phyloP scores from a whole-genome alignment of 2,113 vertebrate genomes.

The Campylomormyrus tamandua region DNA sequence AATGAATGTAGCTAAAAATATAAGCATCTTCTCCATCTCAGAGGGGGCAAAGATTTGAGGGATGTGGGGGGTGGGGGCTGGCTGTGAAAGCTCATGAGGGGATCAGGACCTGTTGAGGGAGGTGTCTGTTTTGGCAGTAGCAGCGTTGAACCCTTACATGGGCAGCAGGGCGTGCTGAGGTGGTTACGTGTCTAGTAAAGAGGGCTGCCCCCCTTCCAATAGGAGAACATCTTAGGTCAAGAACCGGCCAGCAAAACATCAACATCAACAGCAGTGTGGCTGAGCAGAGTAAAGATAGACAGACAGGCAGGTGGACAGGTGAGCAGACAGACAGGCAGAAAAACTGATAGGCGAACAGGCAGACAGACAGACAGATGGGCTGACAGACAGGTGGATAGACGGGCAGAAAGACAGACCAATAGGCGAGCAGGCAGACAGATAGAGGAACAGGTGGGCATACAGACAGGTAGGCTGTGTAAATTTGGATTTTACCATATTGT shows the following conservation, averaged over 20 bases:
- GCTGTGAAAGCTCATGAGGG: not conserved
- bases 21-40: not conserved
- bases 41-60: not conserved
- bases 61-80: not conserved
- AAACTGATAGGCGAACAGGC: too few species aligned
- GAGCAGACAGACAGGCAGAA: too few species aligned
- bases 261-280: not conserved
- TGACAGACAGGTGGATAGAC: not conserved
- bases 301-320: not conserved
- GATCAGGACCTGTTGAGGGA: not conserved
- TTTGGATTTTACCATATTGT: too few species aligned
- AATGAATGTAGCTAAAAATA: not conserved
- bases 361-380: not conserved
- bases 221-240: not conserved
- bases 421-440: too few species aligned
- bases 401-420: not conserved
- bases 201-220: not conserved
- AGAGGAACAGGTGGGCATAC: too few species aligned
- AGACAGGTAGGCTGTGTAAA: not conserved
- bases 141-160: not conserved
- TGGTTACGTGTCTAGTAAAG: not conserved
- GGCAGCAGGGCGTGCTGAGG: not conserved
- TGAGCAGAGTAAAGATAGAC: not conserved
- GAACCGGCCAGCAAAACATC: not conserved
- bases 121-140: constrained; percentile 4